Percentiles rank a stretch among this genome's conserved stretches.
Evolutionary conservation across 2,797 vertebrate species (phyloP).

Genomic region (Melanotaenia parkinsoni): DNA sequence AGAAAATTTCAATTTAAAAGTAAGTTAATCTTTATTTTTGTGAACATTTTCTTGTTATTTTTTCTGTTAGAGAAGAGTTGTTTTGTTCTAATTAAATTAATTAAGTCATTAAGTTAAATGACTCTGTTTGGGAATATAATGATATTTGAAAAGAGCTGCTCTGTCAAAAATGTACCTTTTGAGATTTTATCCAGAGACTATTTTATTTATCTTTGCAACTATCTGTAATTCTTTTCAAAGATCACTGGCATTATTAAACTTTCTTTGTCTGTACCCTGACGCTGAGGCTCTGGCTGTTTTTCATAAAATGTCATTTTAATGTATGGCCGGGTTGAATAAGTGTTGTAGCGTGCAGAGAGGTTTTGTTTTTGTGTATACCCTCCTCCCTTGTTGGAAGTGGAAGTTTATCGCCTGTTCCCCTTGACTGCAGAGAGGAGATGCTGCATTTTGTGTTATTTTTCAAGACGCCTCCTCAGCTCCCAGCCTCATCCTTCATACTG

Average conservation of each 20-base stretch:
- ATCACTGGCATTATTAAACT: background rate
- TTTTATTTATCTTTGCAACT: too few relatives aligned
- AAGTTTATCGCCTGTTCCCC: constrained; percentile 70
- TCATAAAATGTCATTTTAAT: constrained; percentile 6
- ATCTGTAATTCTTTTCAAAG: background rate
- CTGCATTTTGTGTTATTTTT: constrained; percentile 82
- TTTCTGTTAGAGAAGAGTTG: too few relatives aligned
- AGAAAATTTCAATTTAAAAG: background rate
- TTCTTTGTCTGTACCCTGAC: background rate
- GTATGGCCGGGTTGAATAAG: constrained; percentile 3
- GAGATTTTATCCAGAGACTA: too few relatives aligned
- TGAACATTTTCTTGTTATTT: too few relatives aligned
- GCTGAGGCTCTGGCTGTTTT: constrained; percentile 4
- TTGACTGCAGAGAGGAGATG: constrained; percentile 75
- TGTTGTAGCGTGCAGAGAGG: constrained; percentile 5
- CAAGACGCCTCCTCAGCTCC: constrained; percentile 81
- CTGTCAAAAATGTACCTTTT: too few relatives aligned
- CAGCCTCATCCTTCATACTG: constrained; percentile 79
- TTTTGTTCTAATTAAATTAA: too few relatives aligned
- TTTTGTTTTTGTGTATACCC: constrained; percentile 47
- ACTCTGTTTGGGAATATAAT: too few relatives aligned
- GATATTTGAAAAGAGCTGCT: too few relatives aligned
- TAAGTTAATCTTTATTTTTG: background rate
- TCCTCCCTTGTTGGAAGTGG: constrained; percentile 42
- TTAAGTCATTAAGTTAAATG: too few relatives aligned